Evolutionary conservation across 2,888 invertebrate genomes (phyloP).

Genomic region (Anticlea derivata): DNA sequence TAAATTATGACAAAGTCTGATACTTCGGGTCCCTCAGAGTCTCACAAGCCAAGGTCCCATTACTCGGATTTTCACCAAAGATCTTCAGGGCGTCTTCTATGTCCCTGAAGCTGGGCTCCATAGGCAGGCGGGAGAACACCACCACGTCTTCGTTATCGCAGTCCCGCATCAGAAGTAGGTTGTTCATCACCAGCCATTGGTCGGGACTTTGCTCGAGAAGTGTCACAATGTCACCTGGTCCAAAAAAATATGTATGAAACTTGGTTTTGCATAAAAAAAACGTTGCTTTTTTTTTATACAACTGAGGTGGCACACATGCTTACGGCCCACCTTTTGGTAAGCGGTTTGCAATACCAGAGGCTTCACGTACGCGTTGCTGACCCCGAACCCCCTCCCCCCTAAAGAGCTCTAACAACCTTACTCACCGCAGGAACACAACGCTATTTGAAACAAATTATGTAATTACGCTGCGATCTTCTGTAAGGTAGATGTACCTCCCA

Average conservation of each 20-base stretch:
- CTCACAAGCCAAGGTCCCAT: slow-evolving; percentile 42
- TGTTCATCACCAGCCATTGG: slow-evolving; percentile 52
- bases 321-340: no score
- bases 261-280: no score
- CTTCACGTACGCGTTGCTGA: no score
- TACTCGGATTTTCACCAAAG: slow-evolving; percentile 42
- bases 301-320: no score
- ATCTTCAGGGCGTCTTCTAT: slow-evolving; percentile 38
- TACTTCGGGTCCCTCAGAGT: slow-evolving; percentile 14
- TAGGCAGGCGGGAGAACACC: slow-evolving; percentile 45
- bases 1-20: slow-evolving; percentile 11
- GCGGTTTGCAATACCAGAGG: no score
- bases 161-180: slow-evolving; percentile 57
- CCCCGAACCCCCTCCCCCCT: no score
- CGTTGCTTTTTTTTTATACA: no score
- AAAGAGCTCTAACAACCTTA: no score
- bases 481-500: no score
- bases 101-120: slow-evolving; percentile 27
- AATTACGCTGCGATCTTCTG: no score
- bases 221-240: slow-evolving; percentile 35
- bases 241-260: neutral
- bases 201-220: slow-evolving; percentile 45
- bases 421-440: no score
- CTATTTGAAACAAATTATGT: no score
- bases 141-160: slow-evolving; percentile 48